A percentile compares a stretch with the other conserved stretches of the same genome.
phyloP scores from a whole-genome alignment of 1,140 invertebrate species.

The Ctenoplectra terminalis region DNA sequence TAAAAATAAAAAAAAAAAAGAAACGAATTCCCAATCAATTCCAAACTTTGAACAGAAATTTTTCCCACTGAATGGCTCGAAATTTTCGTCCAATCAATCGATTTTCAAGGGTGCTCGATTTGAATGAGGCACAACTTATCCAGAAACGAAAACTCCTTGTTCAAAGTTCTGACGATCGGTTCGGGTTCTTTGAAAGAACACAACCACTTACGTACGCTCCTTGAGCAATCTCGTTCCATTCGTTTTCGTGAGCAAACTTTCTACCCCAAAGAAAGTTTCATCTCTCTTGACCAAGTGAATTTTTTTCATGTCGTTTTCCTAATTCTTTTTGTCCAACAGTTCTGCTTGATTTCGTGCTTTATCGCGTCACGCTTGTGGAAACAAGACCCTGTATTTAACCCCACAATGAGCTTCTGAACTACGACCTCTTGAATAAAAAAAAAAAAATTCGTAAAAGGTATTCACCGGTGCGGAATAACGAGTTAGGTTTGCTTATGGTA shows the following conservation, averaged over 20 bases:
- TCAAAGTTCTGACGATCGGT: neutral
- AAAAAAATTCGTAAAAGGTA: neutral
- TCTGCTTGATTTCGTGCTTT: neutral
- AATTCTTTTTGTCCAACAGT: neutral
- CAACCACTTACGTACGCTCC: neutral
- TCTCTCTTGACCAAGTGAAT: neutral
- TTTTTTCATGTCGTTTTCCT: neutral
- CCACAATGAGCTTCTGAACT: neutral
- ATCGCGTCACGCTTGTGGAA: neutral
- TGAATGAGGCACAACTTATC: neutral
- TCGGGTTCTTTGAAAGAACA: neutral
- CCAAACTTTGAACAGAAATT: no score
- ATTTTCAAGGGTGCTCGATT: neutral
- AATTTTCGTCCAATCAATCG: neutral
- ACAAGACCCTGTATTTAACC: neutral
- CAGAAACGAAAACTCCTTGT: neutral
- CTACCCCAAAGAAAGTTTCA: neutral
- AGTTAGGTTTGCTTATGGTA: neutral
- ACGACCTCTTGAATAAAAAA: no score
- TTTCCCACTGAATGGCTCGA: no score
- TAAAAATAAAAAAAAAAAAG: no score
- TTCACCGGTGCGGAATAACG: neutral
- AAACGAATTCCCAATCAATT: no score
- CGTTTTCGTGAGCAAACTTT: slow-evolving; percentile 31
- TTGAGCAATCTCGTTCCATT: slow-evolving; percentile 29